Conservation (phyloP, 2,888 invertebrate genomes). For the Diaphora mendica region DNA sequence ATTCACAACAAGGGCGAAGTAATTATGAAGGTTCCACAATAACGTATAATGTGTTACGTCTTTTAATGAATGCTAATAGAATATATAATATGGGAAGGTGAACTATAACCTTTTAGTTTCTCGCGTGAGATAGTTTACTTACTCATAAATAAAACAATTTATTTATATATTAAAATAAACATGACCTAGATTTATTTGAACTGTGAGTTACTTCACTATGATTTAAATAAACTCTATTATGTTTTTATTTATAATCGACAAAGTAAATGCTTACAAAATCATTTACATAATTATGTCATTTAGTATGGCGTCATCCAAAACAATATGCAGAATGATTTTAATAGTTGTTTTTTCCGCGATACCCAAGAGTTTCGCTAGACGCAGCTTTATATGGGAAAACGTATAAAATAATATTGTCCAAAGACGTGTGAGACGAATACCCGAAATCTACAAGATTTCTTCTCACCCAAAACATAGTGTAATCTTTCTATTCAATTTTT, state of each 20-base stretch:
- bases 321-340: background rate
- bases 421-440: background rate
- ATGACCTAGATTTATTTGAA: background rate
- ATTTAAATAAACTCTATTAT: background rate
- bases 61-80: slow-evolving; percentile 15
- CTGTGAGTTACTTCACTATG: background rate
- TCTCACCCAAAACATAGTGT: background rate
- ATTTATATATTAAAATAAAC: background rate
- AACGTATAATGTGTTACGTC: background rate
- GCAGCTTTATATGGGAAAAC: background rate
- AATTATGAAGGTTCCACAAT: slow-evolving; percentile 22
- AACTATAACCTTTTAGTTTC: slow-evolving; percentile 6
- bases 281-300: background rate
- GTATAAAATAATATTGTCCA: background rate
- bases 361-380: background rate
- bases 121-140: background rate
- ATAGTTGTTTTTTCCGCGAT: background rate
- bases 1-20: slow-evolving; percentile 28
- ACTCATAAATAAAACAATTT: background rate
- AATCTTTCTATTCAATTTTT: background rate
- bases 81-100: slow-evolving; percentile 9
- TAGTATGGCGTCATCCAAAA: background rate
- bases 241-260: background rate
- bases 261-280: background rate
- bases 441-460: background rate